Evolutionary conservation across 2,888 invertebrate species (phyloP), one percentile per base, ranked within the genome.

Genomic region (Drosophila nigricruria): DNA sequence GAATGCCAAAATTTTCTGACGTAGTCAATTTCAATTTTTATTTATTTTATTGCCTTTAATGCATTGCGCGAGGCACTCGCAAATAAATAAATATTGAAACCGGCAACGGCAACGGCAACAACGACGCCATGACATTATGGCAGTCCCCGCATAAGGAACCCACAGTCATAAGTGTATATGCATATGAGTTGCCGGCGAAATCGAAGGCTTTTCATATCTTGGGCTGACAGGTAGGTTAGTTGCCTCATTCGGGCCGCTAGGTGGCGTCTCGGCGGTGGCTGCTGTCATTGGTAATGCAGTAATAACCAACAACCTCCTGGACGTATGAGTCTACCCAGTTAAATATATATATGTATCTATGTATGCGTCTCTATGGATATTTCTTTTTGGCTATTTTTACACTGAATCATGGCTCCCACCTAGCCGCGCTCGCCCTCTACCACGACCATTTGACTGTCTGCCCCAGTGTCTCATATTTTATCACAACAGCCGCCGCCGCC

Each of bases 1-100:
- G 89, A 90, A 90, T 90, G 91, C 87, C 90, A 89, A 90, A 79
- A 78, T 79, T 86, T 82, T 88, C 85, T 88, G 89, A 87, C 89
- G 81, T 81, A 85, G 82, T 88, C 89, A 90, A 89, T 87, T 90
- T 86, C 80, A 59, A 77, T 85, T 86, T 87, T 90, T 90, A 79
- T 82, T 91, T 88, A 87, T 89, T 89, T 90, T 85, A 88, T 89
- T 87, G 78, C 79, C 82, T 74, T 82, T 90, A 89, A 88, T 90
- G 85, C 85, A 83, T 85, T 77, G 79, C 75, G 74, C 81, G 68
- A 84, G 88, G 83, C 75, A 74, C 85, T 76, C 79, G 77, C 78
- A 83, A 85, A 82, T 88, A 88, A 85, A 85, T 85, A 85, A 88
- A 85, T 86, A 88, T 80, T 75, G 78, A 68, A 80, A 68, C 65